phyloP scores from a whole-genome alignment of 1,140 invertebrate species.

The Diorhabda sublineata region DNA sequence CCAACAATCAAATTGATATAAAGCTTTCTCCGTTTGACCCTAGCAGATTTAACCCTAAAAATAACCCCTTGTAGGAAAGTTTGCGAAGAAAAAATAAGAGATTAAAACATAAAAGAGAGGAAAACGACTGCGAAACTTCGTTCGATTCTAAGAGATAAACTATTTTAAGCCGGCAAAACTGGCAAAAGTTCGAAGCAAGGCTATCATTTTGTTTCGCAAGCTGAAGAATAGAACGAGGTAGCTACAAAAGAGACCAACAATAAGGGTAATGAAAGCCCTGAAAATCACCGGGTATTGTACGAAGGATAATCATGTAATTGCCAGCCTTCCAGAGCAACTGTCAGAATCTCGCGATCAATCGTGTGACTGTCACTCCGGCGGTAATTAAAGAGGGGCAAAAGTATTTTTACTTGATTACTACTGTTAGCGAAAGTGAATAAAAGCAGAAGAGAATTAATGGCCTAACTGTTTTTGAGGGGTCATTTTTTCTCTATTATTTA shows the following conservation, averaged over 20 bases:
- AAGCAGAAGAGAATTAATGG: neutral
- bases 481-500: too few relatives aligned
- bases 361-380: constrained; percentile 18
- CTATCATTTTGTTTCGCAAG: constrained; percentile 29
- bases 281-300: constrained; percentile 43
- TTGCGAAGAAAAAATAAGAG: constrained; percentile 17
- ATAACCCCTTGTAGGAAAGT: constrained; percentile 21
- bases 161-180: constrained; percentile 25
- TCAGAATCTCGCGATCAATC: constrained; percentile 35
- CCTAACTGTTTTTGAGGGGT: neutral
- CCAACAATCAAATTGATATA: too few relatives aligned
- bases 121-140: constrained; percentile 14
- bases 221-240: constrained; percentile 18
- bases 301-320: constrained; percentile 41
- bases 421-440: constrained; percentile 14
- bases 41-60: constrained; percentile 16
- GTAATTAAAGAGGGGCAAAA: constrained; percentile 35
- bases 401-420: constrained; percentile 29
- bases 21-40: constrained; percentile 3
- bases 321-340: constrained; percentile 30
- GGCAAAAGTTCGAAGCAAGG: constrained; percentile 12
- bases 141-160: constrained; percentile 15
- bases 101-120: constrained; percentile 19
- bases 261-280: constrained; percentile 43
- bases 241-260: constrained; percentile 38